Conservation (phyloP, 2,113 vertebrate species). For the Bungarus multicinctus region DNA sequence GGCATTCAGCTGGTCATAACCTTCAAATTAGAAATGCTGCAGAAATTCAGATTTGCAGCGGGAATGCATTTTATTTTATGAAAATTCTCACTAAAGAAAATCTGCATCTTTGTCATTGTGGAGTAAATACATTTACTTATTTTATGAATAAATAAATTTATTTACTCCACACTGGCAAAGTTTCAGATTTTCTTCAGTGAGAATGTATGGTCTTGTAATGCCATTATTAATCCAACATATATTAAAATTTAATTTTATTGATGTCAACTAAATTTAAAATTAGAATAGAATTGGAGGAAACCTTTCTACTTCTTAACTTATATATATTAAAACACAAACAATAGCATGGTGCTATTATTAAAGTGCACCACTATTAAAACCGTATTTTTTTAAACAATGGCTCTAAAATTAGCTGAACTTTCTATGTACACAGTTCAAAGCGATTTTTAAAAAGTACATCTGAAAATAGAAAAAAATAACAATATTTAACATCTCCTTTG, state of each 20-base stretch:
- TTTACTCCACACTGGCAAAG: slow-evolving; percentile 30
- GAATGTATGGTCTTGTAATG: neutral
- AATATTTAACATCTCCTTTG: neutral
- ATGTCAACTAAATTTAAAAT: neutral
- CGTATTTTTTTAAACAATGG: neutral
- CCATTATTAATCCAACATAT: neutral
- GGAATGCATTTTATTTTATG: slow-evolving; percentile 73
- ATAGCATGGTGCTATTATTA: slow-evolving; percentile 6
- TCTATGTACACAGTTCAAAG: neutral
- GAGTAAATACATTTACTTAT: too few relatives aligned
- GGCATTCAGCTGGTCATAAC: slow-evolving; percentile 85
- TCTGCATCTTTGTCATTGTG: too few relatives aligned
- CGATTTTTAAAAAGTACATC: neutral
- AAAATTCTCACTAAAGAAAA: too few relatives aligned
- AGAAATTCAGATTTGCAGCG: slow-evolving; percentile 69
- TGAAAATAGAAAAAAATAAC: neutral
- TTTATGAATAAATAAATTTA: slow-evolving; percentile 48
- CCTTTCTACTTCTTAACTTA: neutral
- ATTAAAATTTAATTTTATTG: slow-evolving; percentile 37
- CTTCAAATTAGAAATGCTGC: slow-evolving; percentile 66
- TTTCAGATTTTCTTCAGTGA: slow-evolving; percentile 36
- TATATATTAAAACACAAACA: neutral
- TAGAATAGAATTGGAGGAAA: neutral
- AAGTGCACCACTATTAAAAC: neutral
- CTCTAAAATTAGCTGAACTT: neutral